Base-by-base conservation (phyloP, 2,797 vertebrate species). In the Lutjanus argentimaculatus region DNA sequence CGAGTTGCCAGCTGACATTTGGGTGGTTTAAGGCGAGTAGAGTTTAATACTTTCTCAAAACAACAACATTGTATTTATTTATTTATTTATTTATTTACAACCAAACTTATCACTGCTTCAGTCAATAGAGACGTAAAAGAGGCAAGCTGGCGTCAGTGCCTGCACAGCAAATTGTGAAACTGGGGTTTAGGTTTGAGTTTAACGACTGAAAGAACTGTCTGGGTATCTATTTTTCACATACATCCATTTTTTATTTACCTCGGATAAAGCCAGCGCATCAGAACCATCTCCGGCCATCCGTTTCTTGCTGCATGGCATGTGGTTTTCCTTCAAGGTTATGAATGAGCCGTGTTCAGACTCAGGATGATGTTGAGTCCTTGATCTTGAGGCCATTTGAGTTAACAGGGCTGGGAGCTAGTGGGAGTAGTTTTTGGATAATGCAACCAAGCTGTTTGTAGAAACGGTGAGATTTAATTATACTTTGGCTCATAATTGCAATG, bases 311-410 rank as follows among this genome's bases (percentile, higher is more conserved):
- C 69, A 67, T 69, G 75, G 49, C 75, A 69, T 74, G 77, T 74
- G 76, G 75, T 80, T 84, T 77, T 48, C 51, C 74, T 85, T 59
- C 81, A 86, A 90, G 85, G 86, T 83, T 80, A 73, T 21, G 64
- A 87, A 81, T 43, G n/a, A 36, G 53, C 58, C 21, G 65, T 76
- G 75, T 75, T 84, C 57, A 52, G 82, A 93, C 68, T 82, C 1
- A 13, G 79, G 66, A 88, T 84, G 51, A 83, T 67, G 79, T 40
- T 17, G 30, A 83, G 82, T 72, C 83, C 83, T 85, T 85, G 84
- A 79, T 88, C 66, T 62, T 77, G 46, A 84, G 75, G 82, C 78
- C 65, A 13, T 66, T 40, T 36, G 52, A 79, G 52, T 55, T 49
- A 48, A 80, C 40, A 40, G 21, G 80, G 51, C 67, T 73, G 57